These are phyloP conservation scores for Acromyrmex heyeri DNA, from an alignment of 1,140 invertebrate genomes.

Conservation along the genomic window DNA sequence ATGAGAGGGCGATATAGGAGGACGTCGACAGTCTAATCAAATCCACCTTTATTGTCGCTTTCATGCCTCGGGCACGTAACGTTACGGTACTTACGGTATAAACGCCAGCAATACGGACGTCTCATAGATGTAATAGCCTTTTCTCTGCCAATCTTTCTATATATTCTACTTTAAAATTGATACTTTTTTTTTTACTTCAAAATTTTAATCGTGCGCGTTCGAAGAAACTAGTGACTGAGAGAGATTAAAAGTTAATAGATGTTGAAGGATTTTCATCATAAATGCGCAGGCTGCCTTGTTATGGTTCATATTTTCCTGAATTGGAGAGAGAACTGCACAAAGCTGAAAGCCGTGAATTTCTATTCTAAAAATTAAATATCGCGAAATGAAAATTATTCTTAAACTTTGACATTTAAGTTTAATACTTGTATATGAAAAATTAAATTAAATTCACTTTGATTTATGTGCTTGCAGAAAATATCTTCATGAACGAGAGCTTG, in stretches of 20 bases:
- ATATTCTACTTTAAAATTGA: constrained; percentile 61
- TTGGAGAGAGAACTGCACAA: neutral
- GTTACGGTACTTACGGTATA: constrained; percentile 54
- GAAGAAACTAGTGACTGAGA: constrained; percentile 23
- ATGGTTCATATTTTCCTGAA: neutral
- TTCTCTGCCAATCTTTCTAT: neutral
- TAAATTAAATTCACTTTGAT: neutral
- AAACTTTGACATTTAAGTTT: constrained; percentile 5
- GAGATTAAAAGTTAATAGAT: constrained; percentile 69
- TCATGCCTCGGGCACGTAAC: constrained; percentile 21
- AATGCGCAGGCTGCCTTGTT: neutral
- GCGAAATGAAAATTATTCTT: neutral
- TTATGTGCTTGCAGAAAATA: neutral
- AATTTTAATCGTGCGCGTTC: neutral
- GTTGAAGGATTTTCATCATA: constrained; percentile 29
- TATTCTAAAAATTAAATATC: constrained; percentile 6
- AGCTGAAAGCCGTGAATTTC: neutral
- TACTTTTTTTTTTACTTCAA: neutral
- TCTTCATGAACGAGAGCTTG: neutral
- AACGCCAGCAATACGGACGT: constrained; percentile 44
- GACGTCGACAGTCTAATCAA: constrained; percentile 62
- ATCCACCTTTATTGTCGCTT: constrained; percentile 62
- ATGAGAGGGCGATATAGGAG: constrained; percentile 14
- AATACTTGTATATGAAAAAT: neutral
- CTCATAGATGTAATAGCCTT: constrained; percentile 34